Percentiles rank a stretch among this genome's conserved stretches.
Evolutionary conservation across 2,113 vertebrate genomes (phyloP).

Genomic region (Cygnus buccinator): DNA sequence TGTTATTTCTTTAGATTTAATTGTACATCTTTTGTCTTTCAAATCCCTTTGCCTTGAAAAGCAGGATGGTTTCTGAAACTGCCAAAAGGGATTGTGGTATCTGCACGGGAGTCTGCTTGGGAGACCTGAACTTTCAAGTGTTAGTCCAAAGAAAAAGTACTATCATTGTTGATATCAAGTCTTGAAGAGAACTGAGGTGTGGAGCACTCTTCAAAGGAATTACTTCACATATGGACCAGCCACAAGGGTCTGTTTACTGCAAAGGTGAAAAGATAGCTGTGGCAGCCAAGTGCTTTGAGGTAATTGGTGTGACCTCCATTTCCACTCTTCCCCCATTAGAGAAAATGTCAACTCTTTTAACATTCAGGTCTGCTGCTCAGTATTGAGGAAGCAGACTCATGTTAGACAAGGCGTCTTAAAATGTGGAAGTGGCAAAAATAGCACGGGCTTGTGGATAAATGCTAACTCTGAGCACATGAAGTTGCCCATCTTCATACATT

Average conservation of each 20-base stretch:
- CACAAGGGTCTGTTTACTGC: not conserved
- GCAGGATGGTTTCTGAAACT: constrained; percentile 39
- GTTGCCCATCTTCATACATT: not conserved
- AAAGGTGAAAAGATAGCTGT: not conserved
- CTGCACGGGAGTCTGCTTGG: not conserved
- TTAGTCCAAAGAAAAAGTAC: not conserved
- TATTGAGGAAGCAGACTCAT: not conserved
- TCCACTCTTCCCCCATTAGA: not conserved
- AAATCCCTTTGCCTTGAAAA: constrained; percentile 25
- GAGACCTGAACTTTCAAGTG: not conserved
- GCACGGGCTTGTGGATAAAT: not conserved
- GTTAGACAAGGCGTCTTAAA: not conserved
- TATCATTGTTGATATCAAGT: not conserved
- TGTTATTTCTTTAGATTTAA: constrained; percentile 5
- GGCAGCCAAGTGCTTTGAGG: not conserved
- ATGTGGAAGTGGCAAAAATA: not conserved
- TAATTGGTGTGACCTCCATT: not conserved
- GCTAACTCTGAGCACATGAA: not conserved
- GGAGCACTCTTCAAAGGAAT: not conserved
- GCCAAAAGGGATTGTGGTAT: not conserved
- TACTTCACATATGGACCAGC: not conserved
- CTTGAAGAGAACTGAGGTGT: not conserved
- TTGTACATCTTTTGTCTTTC: constrained; percentile 34
- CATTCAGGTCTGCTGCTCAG: not conserved
- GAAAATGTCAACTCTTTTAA: not conserved